Base-by-base conservation (phyloP, 2,888 invertebrate species). In the Drosophila putrida region DNA sequence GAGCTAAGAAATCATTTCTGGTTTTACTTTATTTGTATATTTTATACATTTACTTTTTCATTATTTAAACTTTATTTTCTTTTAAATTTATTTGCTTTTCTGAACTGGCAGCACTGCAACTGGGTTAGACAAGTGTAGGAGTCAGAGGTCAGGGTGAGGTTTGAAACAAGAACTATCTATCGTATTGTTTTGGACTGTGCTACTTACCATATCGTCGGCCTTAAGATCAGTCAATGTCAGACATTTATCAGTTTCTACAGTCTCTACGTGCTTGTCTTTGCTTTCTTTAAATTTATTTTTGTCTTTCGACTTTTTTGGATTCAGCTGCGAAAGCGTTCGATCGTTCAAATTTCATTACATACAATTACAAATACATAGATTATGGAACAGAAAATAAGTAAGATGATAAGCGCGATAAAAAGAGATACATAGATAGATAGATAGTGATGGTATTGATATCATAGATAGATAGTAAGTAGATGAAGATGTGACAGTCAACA, bases 201-300 rank as follows among this genome's bases (percentile, higher is more conserved):
- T 92, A 92, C 92, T 92, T 91, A 92, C 92, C 92, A 80, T 87
- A 76, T 90, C 87, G 70, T 90, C 90, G 75, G 80, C 77, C 71
- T 91, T 91, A 82, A 90, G 91, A 80, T 90, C 91, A 87, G 89
- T 90, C 82, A 91, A 75, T 80, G 84, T 90, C 81, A 91, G 80
- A 85, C 82, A 82, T 73, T 90, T 89, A 79, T 91, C 90, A 80
- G 82, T 85, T 78, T 90, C 88, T 88, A 82, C 77, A 86, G 86
- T 83, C 76, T 88, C 89, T 82, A 90, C 78, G 70, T 88, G 73
- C 79, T 79, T 79, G 80, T 86, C 87, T 78, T 85, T 75, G 75
- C 55, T 75, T 61, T 78, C 74, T 85, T 80, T 90, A 63, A 85
- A 75, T 88, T 91, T 91, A 65, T 63, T 71, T 81, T 90, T 89